Conservation (phyloP, 2,888 invertebrate species). For the Poecilobothrus nobilitatus region DNA sequence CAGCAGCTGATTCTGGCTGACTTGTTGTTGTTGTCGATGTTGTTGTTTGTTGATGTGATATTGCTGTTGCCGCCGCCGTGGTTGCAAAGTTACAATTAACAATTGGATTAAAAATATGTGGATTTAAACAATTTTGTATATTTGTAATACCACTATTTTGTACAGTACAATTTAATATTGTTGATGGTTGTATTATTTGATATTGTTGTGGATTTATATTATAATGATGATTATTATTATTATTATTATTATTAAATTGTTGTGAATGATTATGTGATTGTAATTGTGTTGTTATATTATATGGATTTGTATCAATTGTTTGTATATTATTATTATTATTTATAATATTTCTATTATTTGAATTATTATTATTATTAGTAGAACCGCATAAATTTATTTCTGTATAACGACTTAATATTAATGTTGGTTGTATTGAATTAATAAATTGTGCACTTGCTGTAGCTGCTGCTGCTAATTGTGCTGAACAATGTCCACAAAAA, state of each 20-base stretch:
- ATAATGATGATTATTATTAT: constrained; percentile 21
- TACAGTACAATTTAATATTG: constrained; percentile 14
- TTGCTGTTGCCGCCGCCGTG: constrained; percentile 2
- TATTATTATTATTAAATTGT: constrained; percentile 22
- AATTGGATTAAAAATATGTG: constrained; percentile 8
- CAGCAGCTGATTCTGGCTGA: constrained; percentile 1
- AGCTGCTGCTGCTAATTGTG: constrained; percentile 18
- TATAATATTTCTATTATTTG: constrained; percentile 33
- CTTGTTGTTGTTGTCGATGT: constrained; percentile 9
- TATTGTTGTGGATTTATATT: constrained; percentile 16
- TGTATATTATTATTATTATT: constrained; percentile 24
- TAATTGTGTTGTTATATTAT: not conserved
- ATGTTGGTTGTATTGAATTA: constrained; percentile 27
- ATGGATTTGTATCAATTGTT: not conserved
- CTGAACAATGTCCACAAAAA: constrained; percentile 29
- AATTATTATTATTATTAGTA: constrained; percentile 14
- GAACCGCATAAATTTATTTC: constrained; percentile 32
- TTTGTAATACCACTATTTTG: not conserved
- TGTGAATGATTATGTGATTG: not conserved
- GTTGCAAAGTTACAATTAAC: constrained; percentile 15
- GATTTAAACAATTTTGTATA: not conserved
- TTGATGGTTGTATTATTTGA: constrained; percentile 12
- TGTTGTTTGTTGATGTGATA: constrained; percentile 5
- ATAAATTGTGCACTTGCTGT: constrained; percentile 21
- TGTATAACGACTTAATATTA: constrained; percentile 30